A percentile compares a stretch with the other conserved stretches of the same genome.
Conservation (phyloP, 2,888 invertebrate genomes). For the Eupithecia dodoneata region DNA sequence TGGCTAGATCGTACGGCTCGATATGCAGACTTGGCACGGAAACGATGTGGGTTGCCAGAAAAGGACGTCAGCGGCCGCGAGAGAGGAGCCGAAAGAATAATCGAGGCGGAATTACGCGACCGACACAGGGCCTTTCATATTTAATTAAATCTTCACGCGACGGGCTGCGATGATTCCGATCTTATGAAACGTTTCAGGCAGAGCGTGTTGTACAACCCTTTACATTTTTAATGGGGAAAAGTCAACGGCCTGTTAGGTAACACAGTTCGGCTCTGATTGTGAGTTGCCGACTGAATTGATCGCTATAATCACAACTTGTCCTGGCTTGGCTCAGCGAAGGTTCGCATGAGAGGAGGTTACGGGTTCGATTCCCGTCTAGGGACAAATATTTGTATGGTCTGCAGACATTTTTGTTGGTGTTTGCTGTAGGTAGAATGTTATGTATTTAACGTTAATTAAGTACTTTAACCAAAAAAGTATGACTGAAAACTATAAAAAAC, state of each 20-base stretch:
- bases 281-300: background rate
- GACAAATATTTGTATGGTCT: background rate
- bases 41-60: constrained; percentile 76
- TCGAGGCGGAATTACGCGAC: constrained; percentile 62
- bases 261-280: background rate
- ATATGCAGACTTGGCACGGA: constrained; percentile 75
- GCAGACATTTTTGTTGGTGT: background rate
- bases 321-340: background rate
- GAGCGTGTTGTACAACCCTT: constrained; percentile 34
- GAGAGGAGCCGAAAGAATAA: constrained; percentile 66
- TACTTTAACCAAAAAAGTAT: no score
- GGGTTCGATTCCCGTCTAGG: background rate
- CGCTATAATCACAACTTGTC: background rate
- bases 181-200: constrained; percentile 49
- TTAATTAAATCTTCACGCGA: constrained; percentile 64
- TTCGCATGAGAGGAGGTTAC: background rate
- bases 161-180: constrained; percentile 53
- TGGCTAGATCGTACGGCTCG: constrained; percentile 69
- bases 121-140: constrained; percentile 62
- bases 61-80: constrained; percentile 68
- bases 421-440: no score
- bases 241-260: constrained; percentile 45
- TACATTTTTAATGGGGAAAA: constrained; percentile 37
- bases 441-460: background rate
- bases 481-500: no score